phyloP scores from a whole-genome alignment of 2,888 invertebrate species.

The Neelides folsomi region DNA sequence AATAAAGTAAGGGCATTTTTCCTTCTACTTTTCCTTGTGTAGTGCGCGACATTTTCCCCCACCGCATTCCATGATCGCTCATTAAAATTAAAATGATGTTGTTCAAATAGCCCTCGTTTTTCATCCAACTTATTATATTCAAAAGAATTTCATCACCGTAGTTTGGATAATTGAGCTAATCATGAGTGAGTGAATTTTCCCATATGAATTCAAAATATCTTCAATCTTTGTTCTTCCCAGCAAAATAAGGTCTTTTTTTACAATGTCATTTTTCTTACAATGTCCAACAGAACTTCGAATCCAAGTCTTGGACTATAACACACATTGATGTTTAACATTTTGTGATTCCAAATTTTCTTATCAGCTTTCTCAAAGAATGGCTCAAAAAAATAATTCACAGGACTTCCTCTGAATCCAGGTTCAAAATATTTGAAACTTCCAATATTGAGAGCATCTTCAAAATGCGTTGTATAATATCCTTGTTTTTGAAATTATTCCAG shows the following conservation, averaged over 20 bases:
- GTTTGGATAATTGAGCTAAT: constrained; percentile 62
- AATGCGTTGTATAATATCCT: constrained; percentile 65
- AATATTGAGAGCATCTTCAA: constrained; percentile 66
- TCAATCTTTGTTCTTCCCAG: no score
- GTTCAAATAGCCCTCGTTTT: constrained; percentile 46
- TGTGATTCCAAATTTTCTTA: constrained; percentile 50
- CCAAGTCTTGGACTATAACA: constrained; percentile 50
- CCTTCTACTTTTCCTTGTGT: constrained; percentile 69
- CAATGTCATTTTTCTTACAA: constrained; percentile 52
- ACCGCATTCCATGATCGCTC: constrained; percentile 83
- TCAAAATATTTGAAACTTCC: constrained; percentile 69
- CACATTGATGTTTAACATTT: constrained; percentile 49
- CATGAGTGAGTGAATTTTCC: constrained; percentile 71
- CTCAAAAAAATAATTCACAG: constrained; percentile 72
- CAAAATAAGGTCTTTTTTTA: no score
- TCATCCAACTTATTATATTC: constrained; percentile 46
- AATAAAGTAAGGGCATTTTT: constrained; percentile 64
- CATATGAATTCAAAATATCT: constrained; percentile 73
- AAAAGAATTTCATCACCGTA: constrained; percentile 55
- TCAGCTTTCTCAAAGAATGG: constrained; percentile 55
- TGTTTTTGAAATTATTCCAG: constrained; percentile 63
- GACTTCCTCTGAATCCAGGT: constrained; percentile 57
- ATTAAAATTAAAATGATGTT: constrained; percentile 55
- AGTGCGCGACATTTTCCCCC: constrained; percentile 68
- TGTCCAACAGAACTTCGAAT: constrained; percentile 57